Evolutionary conservation across 2,888 invertebrate species (phyloP).

Genomic region (Acanthoscelides obtectus): DNA sequence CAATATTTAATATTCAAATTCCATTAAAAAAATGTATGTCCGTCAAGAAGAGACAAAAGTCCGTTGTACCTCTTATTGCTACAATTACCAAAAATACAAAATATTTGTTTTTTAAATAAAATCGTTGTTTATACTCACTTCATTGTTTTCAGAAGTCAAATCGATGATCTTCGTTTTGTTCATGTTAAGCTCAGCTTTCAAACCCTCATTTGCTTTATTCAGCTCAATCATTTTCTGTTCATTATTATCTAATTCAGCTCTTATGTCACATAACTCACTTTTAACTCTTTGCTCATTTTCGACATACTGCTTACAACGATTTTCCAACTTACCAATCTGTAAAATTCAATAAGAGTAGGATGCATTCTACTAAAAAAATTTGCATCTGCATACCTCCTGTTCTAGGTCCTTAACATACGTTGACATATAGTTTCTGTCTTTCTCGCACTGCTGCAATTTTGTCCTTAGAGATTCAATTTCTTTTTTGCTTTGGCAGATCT

Average conservation of each 20-base stretch:
- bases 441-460: slow-evolving; percentile 25
- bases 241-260: slow-evolving; percentile 26
- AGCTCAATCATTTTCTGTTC: slow-evolving; percentile 26
- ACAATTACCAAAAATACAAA: no score
- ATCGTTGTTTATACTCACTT: no score
- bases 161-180: slow-evolving; percentile 28
- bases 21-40: no score
- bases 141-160: slow-evolving; percentile 25
- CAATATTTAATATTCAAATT: no score
- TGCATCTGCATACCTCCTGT: slow-evolving; percentile 21
- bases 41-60: no score
- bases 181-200: slow-evolving; percentile 23
- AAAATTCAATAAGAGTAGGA: slow-evolving; percentile 6
- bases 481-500: slow-evolving; percentile 23
- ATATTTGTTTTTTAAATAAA: no score
- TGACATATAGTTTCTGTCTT: slow-evolving; percentile 25
- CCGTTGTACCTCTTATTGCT: no score
- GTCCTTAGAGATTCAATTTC: slow-evolving; percentile 27
- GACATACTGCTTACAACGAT: slow-evolving; percentile 21
- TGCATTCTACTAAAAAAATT: not conserved
- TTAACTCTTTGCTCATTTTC: slow-evolving; percentile 23
- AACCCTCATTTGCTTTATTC: slow-evolving; percentile 24
- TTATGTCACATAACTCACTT: slow-evolving; percentile 24
- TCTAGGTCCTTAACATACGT: slow-evolving; percentile 21
- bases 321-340: slow-evolving; percentile 28